phyloP scores from a whole-genome alignment of 1,140 invertebrate species.

The Octopus sinensis region DNA sequence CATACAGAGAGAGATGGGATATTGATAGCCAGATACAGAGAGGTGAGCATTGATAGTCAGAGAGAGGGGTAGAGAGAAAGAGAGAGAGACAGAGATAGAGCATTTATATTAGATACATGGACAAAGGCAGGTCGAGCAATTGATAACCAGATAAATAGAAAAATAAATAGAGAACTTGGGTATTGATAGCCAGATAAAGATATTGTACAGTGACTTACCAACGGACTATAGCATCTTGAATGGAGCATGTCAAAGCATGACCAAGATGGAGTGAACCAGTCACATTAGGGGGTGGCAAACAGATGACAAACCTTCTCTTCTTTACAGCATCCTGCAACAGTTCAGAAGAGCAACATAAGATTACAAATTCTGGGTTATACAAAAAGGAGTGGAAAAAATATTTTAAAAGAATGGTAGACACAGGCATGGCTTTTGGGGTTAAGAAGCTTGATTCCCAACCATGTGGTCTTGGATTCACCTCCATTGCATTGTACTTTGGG shows the following conservation, averaged over 20 bases:
- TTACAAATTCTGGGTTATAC: not conserved
- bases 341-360: not conserved
- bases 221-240: constrained; percentile 89
- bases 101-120: not conserved
- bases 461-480: too few relatives aligned
- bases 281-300: constrained; percentile 98
- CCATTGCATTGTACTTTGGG: too few relatives aligned
- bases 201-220: constrained; percentile 64
- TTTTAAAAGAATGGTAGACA: constrained; percentile 1
- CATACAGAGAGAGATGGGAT: too few relatives aligned
- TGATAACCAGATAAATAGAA: not conserved
- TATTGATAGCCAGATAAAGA: not conserved
- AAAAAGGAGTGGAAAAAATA: not conserved
- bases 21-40: too few relatives aligned
- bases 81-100: too few relatives aligned
- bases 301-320: constrained; percentile 75
- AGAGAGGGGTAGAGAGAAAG: too few relatives aligned
- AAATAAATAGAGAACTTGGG: not conserved
- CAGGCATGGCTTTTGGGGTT: too few relatives aligned
- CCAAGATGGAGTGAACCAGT: constrained; percentile 96
- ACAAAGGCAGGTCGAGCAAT: not conserved
- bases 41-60: too few relatives aligned
- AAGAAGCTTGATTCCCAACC: too few relatives aligned
- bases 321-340: not conserved
- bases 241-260: constrained; percentile 93